Conservation (phyloP, 2,797 vertebrate species). For the Cygnus olor region DNA sequence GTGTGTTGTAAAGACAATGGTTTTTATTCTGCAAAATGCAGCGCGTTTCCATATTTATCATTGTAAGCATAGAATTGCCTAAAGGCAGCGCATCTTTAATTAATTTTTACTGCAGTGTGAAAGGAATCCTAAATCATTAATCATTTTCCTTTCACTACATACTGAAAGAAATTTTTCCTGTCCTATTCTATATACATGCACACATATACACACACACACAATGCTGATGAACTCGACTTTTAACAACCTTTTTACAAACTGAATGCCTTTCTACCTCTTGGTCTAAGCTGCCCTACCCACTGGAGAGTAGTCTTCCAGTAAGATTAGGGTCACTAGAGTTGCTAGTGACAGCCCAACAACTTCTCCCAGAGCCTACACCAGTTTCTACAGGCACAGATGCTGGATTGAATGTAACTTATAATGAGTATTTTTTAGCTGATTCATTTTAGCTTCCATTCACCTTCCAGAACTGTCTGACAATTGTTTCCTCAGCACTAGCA, state of each 20-base stretch:
- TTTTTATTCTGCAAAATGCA: conserved; percentile 58
- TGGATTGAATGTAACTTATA: background rate
- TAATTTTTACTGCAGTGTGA: conserved; percentile 57
- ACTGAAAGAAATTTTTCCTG: conserved; percentile 32
- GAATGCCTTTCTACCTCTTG: background rate
- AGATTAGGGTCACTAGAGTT: background rate
- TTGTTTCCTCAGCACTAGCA: background rate
- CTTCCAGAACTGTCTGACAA: background rate
- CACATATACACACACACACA: background rate
- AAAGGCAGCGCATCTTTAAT: conserved; percentile 67
- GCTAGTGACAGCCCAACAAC: background rate
- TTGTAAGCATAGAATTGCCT: conserved; percentile 46
- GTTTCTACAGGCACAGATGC: background rate
- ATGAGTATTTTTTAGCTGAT: background rate
- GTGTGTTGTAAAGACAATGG: conserved; percentile 8
- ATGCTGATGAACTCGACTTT: background rate
- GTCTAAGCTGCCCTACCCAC: background rate
- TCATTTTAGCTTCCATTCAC: conserved; percentile 2
- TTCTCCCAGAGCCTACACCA: background rate
- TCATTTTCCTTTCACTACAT: conserved; percentile 45
- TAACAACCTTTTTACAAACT: background rate
- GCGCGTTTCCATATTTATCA: conserved; percentile 62
- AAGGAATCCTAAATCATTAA: conserved; percentile 63
- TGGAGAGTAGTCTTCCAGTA: background rate
- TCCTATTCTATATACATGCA: background rate